Conservation (phyloP, 2,797 vertebrate species). For the Pangasius krempfi region DNA sequence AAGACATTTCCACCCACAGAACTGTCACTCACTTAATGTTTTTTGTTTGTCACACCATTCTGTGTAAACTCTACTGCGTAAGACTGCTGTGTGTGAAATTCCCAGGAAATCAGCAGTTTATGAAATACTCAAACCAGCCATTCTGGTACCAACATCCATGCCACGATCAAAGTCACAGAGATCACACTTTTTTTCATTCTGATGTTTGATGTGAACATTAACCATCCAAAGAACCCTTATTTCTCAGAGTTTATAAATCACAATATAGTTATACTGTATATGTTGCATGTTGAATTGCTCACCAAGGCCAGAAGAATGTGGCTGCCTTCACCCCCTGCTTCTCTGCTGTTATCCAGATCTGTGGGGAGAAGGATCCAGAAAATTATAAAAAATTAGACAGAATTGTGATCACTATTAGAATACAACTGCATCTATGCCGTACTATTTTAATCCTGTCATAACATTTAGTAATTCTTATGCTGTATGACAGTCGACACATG, state of each 20-base stretch:
- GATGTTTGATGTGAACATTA: too few species aligned
- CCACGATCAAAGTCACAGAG: too few species aligned
- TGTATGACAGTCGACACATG: neutral
- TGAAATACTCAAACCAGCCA: too few species aligned
- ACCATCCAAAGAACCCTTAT: neutral
- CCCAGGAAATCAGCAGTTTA: too few species aligned
- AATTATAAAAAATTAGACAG: neutral
- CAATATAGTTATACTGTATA: neutral
- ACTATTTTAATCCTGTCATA: too few species aligned
- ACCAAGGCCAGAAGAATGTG: constrained; percentile 99
- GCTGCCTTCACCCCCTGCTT: constrained; percentile 94
- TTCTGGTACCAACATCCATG: too few species aligned
- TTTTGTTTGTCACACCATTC: too few species aligned
- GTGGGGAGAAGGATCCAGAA: constrained; percentile 42
- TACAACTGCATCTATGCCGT: neutral
- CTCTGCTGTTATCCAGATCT: constrained; percentile 97
- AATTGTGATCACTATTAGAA: neutral
- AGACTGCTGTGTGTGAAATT: too few species aligned
- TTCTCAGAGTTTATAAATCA: neutral
- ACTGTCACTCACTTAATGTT: too few species aligned
- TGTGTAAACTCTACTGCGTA: too few species aligned
- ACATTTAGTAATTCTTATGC: neutral
- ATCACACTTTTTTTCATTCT: too few species aligned
- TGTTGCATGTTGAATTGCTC: constrained; percentile 67
- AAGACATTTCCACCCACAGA: too few species aligned